Percentiles rank a stretch among this genome's conserved stretches.
phyloP scores from a whole-genome alignment of 2,797 vertebrate species.

The Lepilemur ruficaudatus region DNA sequence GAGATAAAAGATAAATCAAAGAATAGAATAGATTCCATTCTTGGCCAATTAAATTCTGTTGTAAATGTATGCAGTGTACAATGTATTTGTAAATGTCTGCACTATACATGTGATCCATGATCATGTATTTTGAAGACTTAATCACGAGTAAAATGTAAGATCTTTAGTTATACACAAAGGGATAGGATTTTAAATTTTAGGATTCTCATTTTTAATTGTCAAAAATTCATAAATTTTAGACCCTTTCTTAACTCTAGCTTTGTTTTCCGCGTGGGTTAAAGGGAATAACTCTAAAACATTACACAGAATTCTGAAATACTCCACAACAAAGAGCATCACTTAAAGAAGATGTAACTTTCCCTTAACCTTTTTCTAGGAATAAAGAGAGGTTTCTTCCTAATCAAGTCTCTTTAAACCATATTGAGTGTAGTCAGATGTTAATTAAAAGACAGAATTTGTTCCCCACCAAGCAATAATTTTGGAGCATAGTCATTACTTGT shows the following conservation, averaged over 20 bases:
- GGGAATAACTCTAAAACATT: background rate
- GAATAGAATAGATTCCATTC: background rate
- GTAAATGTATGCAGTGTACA: background rate
- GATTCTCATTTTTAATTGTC: background rate
- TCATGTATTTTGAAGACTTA: constrained; percentile 20
- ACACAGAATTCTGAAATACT: background rate
- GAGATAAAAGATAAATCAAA: background rate
- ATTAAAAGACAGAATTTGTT: background rate
- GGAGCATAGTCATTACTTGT: background rate
- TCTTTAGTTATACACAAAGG: background rate
- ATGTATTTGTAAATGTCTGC: background rate
- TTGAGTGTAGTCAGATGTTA: background rate
- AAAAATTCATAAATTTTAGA: constrained; percentile 13
- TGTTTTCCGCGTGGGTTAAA: background rate
- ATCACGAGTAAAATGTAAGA: background rate
- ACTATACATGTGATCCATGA: background rate
- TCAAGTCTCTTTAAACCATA: background rate
- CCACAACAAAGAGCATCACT: background rate
- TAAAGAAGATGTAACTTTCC: background rate
- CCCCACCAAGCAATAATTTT: background rate
- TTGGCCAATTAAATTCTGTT: constrained; percentile 10
- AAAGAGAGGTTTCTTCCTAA: background rate
- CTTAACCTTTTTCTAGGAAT: background rate
- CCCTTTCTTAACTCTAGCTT: background rate
- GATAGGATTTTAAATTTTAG: background rate